phyloP scores from a whole-genome alignment of 2,113 vertebrate genomes.

The Chloropsis hardwickii region DNA sequence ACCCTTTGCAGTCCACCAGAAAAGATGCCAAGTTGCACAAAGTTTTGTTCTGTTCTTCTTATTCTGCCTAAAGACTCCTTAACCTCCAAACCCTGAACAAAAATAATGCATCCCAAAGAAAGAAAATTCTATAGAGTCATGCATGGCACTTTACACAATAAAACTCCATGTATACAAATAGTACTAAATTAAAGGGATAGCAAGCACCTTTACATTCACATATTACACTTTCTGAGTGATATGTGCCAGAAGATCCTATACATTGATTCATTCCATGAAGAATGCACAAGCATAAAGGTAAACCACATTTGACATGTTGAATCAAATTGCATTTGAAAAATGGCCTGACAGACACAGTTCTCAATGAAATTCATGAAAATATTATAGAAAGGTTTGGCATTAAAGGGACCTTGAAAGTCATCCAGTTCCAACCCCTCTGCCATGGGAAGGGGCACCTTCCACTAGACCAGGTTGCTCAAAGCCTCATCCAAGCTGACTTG shows the following conservation, averaged over 20 bases:
- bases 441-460: neutral
- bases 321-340: neutral
- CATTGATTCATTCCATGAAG: neutral
- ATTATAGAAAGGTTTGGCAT: neutral
- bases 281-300: neutral
- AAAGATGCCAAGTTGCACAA: neutral
- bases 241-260: neutral
- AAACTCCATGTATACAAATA: neutral
- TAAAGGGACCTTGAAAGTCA: neutral
- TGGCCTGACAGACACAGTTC: neutral
- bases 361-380: neutral
- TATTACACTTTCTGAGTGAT: neutral
- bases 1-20: neutral
- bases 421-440: fast-evolving
- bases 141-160: neutral
- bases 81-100: neutral
- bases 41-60: neutral
- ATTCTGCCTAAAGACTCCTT: neutral
- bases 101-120: neutral
- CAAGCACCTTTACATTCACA: neutral
- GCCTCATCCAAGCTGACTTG: neutral
- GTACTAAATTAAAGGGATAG: neutral
- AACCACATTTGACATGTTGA: neutral
- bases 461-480: neutral
- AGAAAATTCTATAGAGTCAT: neutral